phyloP scores from a whole-genome alignment of 2,113 vertebrate genomes.

The Campylorhamphus procurvoides region DNA sequence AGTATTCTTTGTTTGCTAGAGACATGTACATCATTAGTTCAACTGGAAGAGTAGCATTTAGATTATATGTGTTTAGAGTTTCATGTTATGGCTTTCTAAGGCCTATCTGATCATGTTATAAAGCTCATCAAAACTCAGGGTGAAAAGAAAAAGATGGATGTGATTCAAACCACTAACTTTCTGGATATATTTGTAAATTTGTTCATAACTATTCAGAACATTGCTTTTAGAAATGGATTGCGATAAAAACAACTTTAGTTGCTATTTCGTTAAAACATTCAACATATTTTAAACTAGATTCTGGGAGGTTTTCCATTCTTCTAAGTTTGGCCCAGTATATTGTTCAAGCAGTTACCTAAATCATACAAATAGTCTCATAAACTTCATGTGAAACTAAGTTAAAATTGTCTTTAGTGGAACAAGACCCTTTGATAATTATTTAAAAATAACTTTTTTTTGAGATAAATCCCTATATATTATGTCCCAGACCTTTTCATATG shows the following conservation, averaged over 20 bases:
- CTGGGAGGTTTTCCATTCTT: neutral
- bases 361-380: neutral
- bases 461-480: neutral
- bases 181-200: neutral
- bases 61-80: neutral
- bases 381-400: neutral
- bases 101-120: neutral
- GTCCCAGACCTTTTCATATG: neutral
- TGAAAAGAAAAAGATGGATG: neutral
- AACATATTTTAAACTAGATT: neutral
- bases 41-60: slow-evolving; percentile 6
- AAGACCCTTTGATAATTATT: neutral
- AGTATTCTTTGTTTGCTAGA: slow-evolving; percentile 16
- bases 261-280: neutral
- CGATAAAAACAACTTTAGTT: neutral
- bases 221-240: neutral
- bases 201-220: neutral
- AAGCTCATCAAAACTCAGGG: neutral
- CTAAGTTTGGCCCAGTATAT: neutral
- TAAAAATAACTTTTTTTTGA: neutral
- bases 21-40: neutral
- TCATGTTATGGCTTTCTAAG: neutral
- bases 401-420: neutral
- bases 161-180: neutral
- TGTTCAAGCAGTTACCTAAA: neutral